Evolutionary conservation across 2,888 invertebrate species (phyloP), one percentile per base, ranked within the genome.

Genomic region (Acanthosepion lycidas): DNA sequence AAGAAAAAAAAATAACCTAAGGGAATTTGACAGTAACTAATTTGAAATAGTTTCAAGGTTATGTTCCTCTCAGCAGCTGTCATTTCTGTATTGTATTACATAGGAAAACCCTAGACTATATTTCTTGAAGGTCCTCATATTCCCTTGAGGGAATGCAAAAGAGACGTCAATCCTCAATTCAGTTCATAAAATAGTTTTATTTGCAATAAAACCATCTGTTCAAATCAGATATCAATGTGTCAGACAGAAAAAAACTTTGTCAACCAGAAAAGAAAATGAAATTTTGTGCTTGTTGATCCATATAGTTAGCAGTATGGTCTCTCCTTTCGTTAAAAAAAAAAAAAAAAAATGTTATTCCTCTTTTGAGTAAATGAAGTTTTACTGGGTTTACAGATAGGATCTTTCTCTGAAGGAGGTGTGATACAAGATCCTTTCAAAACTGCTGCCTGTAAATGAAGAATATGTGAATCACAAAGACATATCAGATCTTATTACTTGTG

Each of bases 151-250:
- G 78, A n/a, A 78, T 78, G 9, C n/a, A n/a, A 9, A 3, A 78
- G 33, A n/a, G n/a, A 78, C 15, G n/a, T 33, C n/a, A 78, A 78
- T 78, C 42, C 9, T 59, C 49, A 64, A 59, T 28, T 20, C 48
- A 51, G 51, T 49, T 49, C 51, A 92, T 51, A 92, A 95, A 93
- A n/a, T 92, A n/a, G 15, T 92, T 92, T 42, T 92, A 20, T 53
- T 33, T 92, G 48, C 53, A 48, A 48, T 92, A 53, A 49, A 92
- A 51, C 53, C 92, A 92, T 51, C 92, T 51, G 49, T 28, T 51
- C 49, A 51, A 51, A 12, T 92, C 28, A 15, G 12, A 49, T 51
- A 33, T 15, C 49, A 28, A 28, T 53, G 15, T 92, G 9, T 8
- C 12, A 12, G 78, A 15, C 15, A 18, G 78, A 78, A 15, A n/a